A percentile compares a stretch with the other conserved stretches of the same genome.
Evolutionary conservation across 2,888 invertebrate species (phyloP).

Genomic region (Phalera bucephala): DNA sequence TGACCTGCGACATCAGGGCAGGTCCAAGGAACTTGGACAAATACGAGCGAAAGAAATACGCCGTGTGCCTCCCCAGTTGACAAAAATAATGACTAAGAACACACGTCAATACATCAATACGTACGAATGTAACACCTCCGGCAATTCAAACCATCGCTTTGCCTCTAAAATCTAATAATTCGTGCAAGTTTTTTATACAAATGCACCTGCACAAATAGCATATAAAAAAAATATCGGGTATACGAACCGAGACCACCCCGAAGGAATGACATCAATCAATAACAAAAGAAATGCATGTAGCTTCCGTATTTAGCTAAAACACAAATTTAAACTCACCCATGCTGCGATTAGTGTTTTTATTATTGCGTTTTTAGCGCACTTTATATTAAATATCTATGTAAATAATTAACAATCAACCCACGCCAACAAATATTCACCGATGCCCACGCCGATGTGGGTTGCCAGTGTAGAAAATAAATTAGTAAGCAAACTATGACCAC

Average conservation of each 20-base stretch:
- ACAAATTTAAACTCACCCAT: slow-evolving; percentile 53
- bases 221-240: slow-evolving; percentile 43
- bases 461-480: slow-evolving; percentile 39
- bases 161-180: slow-evolving; percentile 20
- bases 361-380: slow-evolving; percentile 30
- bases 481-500: no score
- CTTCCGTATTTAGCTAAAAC: slow-evolving; percentile 14
- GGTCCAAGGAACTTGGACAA: no score
- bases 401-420: slow-evolving; percentile 63
- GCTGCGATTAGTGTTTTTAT: slow-evolving; percentile 32
- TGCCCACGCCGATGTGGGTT: slow-evolving; percentile 78
- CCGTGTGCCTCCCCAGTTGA: background rate
- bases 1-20: no score
- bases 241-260: slow-evolving; percentile 51
- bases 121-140: no score
- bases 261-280: slow-evolving; percentile 65
- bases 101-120: background rate
- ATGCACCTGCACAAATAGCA: slow-evolving; percentile 44
- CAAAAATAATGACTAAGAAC: background rate
- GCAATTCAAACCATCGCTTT: slow-evolving; percentile 15
- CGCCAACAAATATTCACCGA: slow-evolving; percentile 66
- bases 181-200: slow-evolving; percentile 19
- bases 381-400: slow-evolving; percentile 32
- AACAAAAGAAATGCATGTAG: slow-evolving; percentile 45
- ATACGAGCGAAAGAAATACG: no score